A percentile compares a stretch with the other conserved stretches of the same genome.
Conservation (phyloP, 1,140 invertebrate species). For the Zaprionus capensis region DNA sequence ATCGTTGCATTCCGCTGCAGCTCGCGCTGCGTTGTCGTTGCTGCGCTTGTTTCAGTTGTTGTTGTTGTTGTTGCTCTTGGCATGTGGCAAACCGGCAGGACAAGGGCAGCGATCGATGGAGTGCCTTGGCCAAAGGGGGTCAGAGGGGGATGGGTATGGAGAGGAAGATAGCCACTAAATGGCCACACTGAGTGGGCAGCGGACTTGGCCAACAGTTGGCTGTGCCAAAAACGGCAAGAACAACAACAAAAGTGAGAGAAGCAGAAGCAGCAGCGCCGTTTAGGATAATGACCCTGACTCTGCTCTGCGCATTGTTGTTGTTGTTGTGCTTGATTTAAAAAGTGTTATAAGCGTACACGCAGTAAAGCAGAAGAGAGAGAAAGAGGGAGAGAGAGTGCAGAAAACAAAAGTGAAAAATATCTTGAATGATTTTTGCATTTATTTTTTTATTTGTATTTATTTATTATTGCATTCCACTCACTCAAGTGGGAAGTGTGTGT, state of each 20-base stretch:
- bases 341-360: conserved; percentile 41
- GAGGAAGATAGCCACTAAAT: background rate
- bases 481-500: conserved; percentile 3
- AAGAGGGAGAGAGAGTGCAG: background rate
- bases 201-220: conserved; percentile 33
- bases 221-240: conserved; percentile 38
- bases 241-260: background rate
- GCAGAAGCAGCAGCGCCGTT: conserved; percentile 28
- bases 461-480: conserved; percentile 25
- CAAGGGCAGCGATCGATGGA: conserved; percentile 54
- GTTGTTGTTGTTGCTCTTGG: conserved; percentile 43
- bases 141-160: background rate
- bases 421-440: conserved; percentile 46
- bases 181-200: conserved; percentile 23
- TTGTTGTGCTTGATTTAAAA: conserved; percentile 34
- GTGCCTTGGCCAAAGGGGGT: conserved; percentile 16
- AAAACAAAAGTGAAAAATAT: conserved; percentile 60
- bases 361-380: background rate
- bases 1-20: conserved; percentile 52
- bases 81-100: conserved; percentile 47
- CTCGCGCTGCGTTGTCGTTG: conserved; percentile 13
- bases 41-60: conserved; percentile 22
- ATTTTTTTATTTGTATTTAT: conserved; percentile 37
- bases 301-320: background rate
- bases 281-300: conserved; percentile 70